A percentile compares a stretch with the other conserved stretches of the same genome.
phyloP scores from a whole-genome alignment of 2,113 vertebrate genomes.

The Orycteropus afer region DNA sequence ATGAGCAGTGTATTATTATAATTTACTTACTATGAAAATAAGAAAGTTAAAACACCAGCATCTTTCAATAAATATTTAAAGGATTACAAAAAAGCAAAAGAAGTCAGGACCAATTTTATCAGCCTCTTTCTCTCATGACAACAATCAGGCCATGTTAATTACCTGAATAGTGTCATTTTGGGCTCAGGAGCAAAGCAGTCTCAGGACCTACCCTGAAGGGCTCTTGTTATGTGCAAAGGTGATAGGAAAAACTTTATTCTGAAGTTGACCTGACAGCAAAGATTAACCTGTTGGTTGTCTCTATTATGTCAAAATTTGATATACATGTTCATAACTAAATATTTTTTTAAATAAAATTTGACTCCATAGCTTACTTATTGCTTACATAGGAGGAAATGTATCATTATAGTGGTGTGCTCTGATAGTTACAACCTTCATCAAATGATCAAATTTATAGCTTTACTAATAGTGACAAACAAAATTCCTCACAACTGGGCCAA shows the following conservation, averaged over 20 bases:
- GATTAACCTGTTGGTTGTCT: neutral
- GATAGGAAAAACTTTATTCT: neutral
- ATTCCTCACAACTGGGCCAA: too few species aligned
- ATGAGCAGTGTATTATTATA: neutral
- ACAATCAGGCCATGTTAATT: neutral
- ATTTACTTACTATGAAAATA: neutral
- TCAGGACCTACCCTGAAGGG: neutral
- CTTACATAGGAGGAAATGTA: neutral
- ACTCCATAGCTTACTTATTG: neutral
- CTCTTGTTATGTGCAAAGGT: neutral
- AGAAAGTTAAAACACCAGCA: slow-evolving; percentile 7
- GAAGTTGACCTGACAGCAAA: neutral
- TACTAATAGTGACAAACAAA: neutral
- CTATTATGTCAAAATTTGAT: neutral
- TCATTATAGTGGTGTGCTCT: neutral
- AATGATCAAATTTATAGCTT: neutral
- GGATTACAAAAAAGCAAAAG: neutral
- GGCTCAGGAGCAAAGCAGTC: neutral
- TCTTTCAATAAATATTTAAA: slow-evolving; percentile 16
- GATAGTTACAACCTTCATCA: neutral
- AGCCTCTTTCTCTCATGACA: neutral
- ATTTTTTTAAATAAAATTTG: slow-evolving; percentile 11
- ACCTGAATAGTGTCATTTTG: neutral
- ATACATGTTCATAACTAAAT: neutral
- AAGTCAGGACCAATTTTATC: neutral